Evolutionary conservation across 2,797 vertebrate species (phyloP), one percentile per base, ranked within the genome.

Genomic region (Melanotaenia parkinsoni): DNA sequence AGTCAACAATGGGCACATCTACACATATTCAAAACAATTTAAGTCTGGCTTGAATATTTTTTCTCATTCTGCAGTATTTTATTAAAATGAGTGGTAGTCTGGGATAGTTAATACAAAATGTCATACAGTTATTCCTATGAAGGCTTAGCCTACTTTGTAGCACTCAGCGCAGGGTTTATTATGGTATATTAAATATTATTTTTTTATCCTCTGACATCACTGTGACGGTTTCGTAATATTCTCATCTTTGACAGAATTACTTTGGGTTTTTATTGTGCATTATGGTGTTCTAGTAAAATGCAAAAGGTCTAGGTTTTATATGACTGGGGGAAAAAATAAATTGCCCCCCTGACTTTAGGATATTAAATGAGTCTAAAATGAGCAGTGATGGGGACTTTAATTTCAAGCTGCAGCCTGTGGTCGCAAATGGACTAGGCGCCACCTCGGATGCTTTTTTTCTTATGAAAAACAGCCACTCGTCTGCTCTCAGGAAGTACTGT

Each of bases 401-500:
- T 73, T 59, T 75, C 50, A 54, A 63, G 62, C 84, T 47, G 79
- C 58, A 78, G 71, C 70, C 76, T 78, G 74, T 63, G 64, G 43
- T 82, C 74, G 72, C 87, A 84, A 81, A 63, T 85, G 86, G 81
- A 91, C 76, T 72, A 79, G 54, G 67, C 73, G 37, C 60, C 84
- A 58, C 77, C 64, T 80, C 81, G 4, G 62, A 72, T 80, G 80
- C 60, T 80, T 79, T 40, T 43, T 11, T 5, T 12, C 14, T 10
- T 7, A 2, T 14, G 22, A 43, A 67, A 81, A 82, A 75, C 85
- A 88, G 75, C 77, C 87, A 70, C 76, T 69, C 79, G 64, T 86
- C 82, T 80, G 67, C 72, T 86, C 76, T 73, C 72, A 83, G 87
- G 88, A 91, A 87, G 84, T 85, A 64, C 84, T 81, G 86, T 87